phyloP scores from a whole-genome alignment of 1,140 invertebrate genomes.

The Heliothis virescens region DNA sequence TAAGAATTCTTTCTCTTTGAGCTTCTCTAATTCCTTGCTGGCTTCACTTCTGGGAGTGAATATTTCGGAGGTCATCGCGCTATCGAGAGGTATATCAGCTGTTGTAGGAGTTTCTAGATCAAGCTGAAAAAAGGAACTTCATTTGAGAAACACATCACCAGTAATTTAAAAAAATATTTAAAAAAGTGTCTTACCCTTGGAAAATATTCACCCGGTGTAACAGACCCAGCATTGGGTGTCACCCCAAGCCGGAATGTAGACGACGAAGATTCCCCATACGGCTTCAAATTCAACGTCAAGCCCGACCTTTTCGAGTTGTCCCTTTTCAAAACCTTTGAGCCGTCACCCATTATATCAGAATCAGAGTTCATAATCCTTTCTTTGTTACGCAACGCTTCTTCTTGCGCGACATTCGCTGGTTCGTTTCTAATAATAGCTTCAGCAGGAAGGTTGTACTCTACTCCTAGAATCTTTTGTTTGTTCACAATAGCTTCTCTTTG shows the following conservation, averaged over 20 bases:
- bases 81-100: constrained; percentile 73
- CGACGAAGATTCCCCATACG: constrained; percentile 61
- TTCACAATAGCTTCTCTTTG: constrained; percentile 77
- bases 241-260: constrained; percentile 50
- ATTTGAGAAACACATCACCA: no score
- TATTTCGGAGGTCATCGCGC: constrained; percentile 67
- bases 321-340: constrained; percentile 48
- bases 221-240: constrained; percentile 46
- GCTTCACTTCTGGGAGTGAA: constrained; percentile 71
- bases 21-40: constrained; percentile 68
- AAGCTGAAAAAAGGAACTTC: constrained; percentile 63
- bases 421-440: constrained; percentile 59
- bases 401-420: constrained; percentile 72
- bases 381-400: constrained; percentile 70
- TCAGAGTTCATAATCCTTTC: constrained; percentile 69
- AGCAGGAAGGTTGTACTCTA: constrained; percentile 73
- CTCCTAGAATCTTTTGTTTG: constrained; percentile 76
- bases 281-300: constrained; percentile 81
- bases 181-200: constrained; percentile 62
- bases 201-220: constrained; percentile 77
- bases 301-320: constrained; percentile 67
- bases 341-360: constrained; percentile 52
- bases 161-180: no score
- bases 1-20: constrained; percentile 72
- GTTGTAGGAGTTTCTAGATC: constrained; percentile 84